Base-by-base conservation (phyloP, 1,140 invertebrate species). In the Pygmarrhopalites habei region DNA sequence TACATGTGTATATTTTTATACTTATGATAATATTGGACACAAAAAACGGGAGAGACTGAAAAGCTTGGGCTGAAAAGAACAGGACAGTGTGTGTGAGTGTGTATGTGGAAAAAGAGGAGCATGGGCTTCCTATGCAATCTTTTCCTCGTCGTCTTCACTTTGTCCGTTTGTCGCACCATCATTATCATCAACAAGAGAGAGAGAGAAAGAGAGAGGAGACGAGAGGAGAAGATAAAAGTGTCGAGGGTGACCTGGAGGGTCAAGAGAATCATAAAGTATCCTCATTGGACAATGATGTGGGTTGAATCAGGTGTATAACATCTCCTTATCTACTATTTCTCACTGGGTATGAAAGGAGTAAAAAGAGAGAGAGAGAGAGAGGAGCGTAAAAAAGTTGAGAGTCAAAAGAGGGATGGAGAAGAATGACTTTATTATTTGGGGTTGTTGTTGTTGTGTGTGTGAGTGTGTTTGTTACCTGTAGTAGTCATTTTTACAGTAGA, bases 401-500 rank as follows among this genome's bases (percentile, higher is more conserved):
- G 32, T n/a, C 44, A 51, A 10, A 28, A 5, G 14, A 51, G 5
- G n/a, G n/a, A 26, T 51, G 49, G 12, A 26, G 12, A 7, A n/a
- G n/a, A n/a, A n/a, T n/a, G n/a, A 51, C 5, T 7, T 25, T 15
- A 26, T 3, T 51, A 51, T 26, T 28, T 51, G 26, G 7, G 7
- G 5, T 26, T 26, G 12, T 14, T 51, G 14, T 51, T 14, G 21
- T 25, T 26, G 4, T 46, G 43, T 46, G 32, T 46, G 43, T 46
- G 32, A 35, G 5, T 5, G 32, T 35, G 19, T 43, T 17, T 32
- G 46, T 63, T 56, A 72, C 71, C 69, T 71, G 69, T 67, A 65
- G 60, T 72, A 72, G 47, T 71, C 69, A 53, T 66, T 68, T 58
- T 69, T 68, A 58, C 71, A 72, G 51, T 72, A 71, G 25, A 71